A percentile compares a stretch with the other conserved stretches of the same genome.
phyloP scores from a whole-genome alignment of 2,888 invertebrate species.

The Thera obeliscata region DNA sequence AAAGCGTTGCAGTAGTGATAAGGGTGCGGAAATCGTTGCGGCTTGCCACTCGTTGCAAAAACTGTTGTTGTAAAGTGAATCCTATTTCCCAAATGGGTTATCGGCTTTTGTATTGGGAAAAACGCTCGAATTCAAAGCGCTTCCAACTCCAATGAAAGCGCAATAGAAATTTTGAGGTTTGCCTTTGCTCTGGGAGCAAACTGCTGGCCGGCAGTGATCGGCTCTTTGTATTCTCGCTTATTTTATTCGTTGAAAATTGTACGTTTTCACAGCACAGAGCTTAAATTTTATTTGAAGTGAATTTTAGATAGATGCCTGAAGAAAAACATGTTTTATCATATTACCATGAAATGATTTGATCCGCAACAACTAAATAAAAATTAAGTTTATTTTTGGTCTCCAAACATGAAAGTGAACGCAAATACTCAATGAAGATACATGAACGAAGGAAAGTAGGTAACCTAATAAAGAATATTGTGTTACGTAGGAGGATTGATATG shows the following conservation, averaged over 20 bases:
- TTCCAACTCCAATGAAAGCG: conserved; percentile 24
- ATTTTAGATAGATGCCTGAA: background rate
- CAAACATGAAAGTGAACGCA: conserved; percentile 14
- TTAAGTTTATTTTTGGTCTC: conserved; percentile 12
- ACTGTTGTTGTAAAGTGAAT: conserved; percentile 28
- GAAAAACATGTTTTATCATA: background rate
- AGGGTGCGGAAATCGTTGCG: conserved; percentile 39
- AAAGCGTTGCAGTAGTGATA: conserved; percentile 50
- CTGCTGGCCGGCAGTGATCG: conserved; percentile 7
- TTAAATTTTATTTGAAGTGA: conserved; percentile 5
- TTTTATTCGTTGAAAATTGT: conserved; percentile 12
- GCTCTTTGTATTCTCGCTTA: conserved; percentile 11
- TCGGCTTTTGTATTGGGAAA: conserved; percentile 21
- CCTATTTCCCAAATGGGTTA: conserved; percentile 21
- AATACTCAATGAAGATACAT: conserved; percentile 16
- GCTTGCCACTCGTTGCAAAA: conserved; percentile 25
- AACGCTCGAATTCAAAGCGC: conserved; percentile 24
- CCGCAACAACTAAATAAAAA: conserved; percentile 8
- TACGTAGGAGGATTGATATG: conserved; percentile 9
- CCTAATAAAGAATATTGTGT: conserved; percentile 21
- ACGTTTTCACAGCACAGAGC: background rate
- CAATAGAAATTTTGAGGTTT: conserved; percentile 26
- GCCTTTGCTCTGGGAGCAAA: conserved; percentile 17
- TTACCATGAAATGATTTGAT: conserved; percentile 16
- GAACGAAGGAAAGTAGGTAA: conserved; percentile 8